Percentiles rank a stretch among this genome's conserved stretches.
These are phyloP conservation scores for Diuraphis noxia DNA, from an alignment of 1,140 invertebrate genomes.

Conservation along the genomic window DNA sequence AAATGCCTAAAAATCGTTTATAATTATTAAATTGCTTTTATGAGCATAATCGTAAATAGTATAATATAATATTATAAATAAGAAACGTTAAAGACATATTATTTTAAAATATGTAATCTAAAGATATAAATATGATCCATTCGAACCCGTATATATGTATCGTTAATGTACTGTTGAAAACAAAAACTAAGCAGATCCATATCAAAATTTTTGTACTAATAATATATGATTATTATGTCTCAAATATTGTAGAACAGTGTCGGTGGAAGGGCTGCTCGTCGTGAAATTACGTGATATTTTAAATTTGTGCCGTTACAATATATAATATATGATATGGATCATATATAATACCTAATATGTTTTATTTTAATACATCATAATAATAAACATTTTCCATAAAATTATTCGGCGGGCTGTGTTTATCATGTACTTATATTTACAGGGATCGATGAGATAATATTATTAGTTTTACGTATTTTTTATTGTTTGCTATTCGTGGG, in stretches of 20 bases:
- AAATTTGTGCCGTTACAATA: background rate
- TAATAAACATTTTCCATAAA: background rate
- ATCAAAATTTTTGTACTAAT: background rate
- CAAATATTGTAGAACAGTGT: slow-evolving; percentile 7
- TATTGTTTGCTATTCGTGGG: background rate
- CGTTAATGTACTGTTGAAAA: background rate
- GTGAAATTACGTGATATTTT: background rate
- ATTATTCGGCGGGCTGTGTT: background rate
- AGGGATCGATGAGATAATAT: background rate
- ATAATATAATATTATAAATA: slow-evolving; percentile 7
- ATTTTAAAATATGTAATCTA: background rate
- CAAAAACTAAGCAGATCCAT: background rate
- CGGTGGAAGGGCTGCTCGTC: background rate
- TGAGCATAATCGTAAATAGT: background rate
- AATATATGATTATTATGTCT: background rate
- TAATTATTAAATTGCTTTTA: slow-evolving; percentile 25
- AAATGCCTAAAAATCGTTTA: background rate
- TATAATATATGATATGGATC: background rate
- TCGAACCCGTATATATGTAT: background rate
- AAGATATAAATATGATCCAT: background rate
- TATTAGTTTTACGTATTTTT: background rate
- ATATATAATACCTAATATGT: too few species aligned
- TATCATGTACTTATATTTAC: background rate
- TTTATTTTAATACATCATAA: background rate
- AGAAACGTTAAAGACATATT: slow-evolving; percentile 2